Evolutionary conservation across 2,888 invertebrate genomes (phyloP), one percentile per base, ranked within the genome.

Genomic region (Priocnemis perturbator): DNA sequence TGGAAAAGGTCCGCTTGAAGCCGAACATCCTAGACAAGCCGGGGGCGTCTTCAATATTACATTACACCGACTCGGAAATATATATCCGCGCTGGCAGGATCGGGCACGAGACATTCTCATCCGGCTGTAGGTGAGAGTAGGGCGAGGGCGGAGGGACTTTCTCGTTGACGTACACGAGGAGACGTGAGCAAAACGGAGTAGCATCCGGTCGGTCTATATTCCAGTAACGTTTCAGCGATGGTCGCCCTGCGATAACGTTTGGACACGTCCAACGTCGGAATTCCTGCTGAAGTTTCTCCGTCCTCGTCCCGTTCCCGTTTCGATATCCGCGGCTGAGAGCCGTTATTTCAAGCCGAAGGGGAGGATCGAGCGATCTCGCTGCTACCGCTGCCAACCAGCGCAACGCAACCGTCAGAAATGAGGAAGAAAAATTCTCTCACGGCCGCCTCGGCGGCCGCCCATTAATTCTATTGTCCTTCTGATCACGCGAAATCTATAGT

Each of bases 391-490:
- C 37, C 37, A 37, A 37, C 37, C 37, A 37, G 4, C 37, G 37
- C 37, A 37, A 3, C 37, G 37, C 37, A 37, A 11, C 37, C 11
- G 14, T 37, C 37, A 11, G 37, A 37, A 9, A 11, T 11, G 37
- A 37, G 37, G 1, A 37, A 37, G 71, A 79, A 79, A 79, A 79
- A 75, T 79, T 71, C 71, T 70, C 73, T 63, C 60, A 63, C 59
- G 48, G 60, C 45, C 64, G 63, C 63, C 68, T 48, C 71, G 3
- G 3, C 71, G 70, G 53, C 62, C 68, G 68, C 64, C 78, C 80
- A 78, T 79, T 79, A 79, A 79, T 79, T 78, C 76, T 70, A 80
- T 79, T 79, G 78, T 79, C 73, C 76, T 71, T 73, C 76, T 71
- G 78, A 78, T 80, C 80, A 69, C 71, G 50, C 64, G 67, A 60